These are phyloP conservation scores for Busseola fusca DNA, from an alignment of 2,888 invertebrate species.

Conservation along the genomic window DNA sequence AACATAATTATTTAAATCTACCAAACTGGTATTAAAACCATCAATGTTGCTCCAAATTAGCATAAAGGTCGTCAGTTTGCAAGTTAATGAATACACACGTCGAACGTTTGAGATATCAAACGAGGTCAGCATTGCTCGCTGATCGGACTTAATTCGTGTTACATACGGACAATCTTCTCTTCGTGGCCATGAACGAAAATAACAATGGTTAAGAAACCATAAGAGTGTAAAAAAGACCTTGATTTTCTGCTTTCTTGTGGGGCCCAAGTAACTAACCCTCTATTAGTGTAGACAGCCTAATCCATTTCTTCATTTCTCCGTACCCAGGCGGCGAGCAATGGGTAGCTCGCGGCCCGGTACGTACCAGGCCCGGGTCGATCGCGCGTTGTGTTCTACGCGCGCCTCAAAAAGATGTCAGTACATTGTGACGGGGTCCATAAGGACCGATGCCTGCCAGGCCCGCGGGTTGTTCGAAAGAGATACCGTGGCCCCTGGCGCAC, in stretches of 20 bases:
- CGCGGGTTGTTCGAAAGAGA: no score
- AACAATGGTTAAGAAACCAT: constrained; percentile 24
- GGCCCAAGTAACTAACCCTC: no score
- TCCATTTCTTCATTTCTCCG: neutral
- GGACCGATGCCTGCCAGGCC: no score
- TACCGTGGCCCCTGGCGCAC: no score
- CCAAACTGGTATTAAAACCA: constrained; percentile 49
- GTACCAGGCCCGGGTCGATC: no score
- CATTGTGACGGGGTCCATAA: no score
- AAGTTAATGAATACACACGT: constrained; percentile 64
- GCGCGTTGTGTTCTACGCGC: no score
- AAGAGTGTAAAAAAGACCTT: neutral
- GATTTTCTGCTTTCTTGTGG: neutral
- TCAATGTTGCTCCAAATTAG: constrained; percentile 59
- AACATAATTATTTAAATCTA: constrained; percentile 24
- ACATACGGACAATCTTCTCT: constrained; percentile 48
- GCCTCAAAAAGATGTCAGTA: no score
- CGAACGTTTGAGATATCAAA: constrained; percentile 61
- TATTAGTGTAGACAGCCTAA: neutral
- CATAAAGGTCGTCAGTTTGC: constrained; percentile 65
- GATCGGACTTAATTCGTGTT: constrained; percentile 60
- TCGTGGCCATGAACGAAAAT: constrained; percentile 21
- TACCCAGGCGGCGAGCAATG: no score
- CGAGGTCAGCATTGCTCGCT: constrained; percentile 60
- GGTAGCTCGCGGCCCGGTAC: no score